Evolutionary conservation across 2,888 invertebrate genomes (phyloP).

Genomic region (Maniola hyperantus): DNA sequence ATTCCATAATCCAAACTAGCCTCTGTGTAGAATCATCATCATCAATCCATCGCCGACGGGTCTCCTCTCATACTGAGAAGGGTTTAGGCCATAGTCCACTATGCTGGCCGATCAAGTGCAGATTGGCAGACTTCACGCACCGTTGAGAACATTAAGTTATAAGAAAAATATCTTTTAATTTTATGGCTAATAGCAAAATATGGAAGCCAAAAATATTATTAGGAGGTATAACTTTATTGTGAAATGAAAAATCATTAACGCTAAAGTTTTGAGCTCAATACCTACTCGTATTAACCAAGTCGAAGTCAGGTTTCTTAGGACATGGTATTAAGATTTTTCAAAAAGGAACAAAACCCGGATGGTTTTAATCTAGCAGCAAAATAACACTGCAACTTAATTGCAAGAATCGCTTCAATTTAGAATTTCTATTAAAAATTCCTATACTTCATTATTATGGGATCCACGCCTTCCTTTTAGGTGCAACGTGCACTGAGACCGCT

Average conservation of each 20-base stretch:
- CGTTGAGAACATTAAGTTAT: too few species aligned
- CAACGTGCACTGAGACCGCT: constrained; percentile 25
- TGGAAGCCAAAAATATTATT: too few species aligned
- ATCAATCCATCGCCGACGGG: too few species aligned
- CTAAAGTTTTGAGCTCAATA: not conserved
- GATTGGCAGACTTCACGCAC: too few species aligned
- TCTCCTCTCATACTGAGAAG: too few species aligned
- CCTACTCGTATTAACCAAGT: not conserved
- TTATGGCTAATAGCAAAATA: too few species aligned
- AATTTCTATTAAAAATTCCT: constrained; percentile 38
- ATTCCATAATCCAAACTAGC: too few species aligned
- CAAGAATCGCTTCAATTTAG: constrained; percentile 36
- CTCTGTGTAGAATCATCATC: too few species aligned
- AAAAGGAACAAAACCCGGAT: constrained; percentile 10
- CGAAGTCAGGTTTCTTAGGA: not conserved
- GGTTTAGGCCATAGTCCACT: too few species aligned
- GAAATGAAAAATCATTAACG: not conserved
- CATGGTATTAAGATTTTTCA: constrained; percentile 3
- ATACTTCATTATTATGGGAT: constrained; percentile 37
- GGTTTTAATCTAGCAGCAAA: constrained; percentile 29
- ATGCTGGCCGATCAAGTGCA: too few species aligned
- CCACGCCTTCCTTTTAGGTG: constrained; percentile 41
- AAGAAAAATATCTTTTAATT: too few species aligned
- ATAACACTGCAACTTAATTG: constrained; percentile 31
- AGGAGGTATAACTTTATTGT: too few species aligned